Conservation (phyloP, 2,797 vertebrate genomes). For the Poeciliopsis turneri region DNA sequence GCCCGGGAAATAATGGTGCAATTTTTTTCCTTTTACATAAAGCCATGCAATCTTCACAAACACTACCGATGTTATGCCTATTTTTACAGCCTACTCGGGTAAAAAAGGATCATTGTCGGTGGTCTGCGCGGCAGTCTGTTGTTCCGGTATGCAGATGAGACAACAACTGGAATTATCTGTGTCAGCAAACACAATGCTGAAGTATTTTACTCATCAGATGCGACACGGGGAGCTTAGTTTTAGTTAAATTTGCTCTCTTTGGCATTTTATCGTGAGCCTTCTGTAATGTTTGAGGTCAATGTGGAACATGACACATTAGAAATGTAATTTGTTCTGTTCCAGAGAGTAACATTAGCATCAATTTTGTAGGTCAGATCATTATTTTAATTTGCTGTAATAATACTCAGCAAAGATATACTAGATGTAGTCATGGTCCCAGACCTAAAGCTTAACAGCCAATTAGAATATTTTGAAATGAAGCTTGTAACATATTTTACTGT, state of each 20-base stretch:
- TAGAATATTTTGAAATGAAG: neutral
- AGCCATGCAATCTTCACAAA: conserved; percentile 70
- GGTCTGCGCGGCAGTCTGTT: conserved; percentile 16
- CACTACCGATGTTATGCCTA: conserved; percentile 52
- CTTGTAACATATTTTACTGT: neutral
- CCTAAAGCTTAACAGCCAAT: neutral
- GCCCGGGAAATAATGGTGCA: conserved; percentile 57
- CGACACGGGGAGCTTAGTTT: neutral
- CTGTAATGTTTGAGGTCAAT: conserved; percentile 1
- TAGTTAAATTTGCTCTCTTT: neutral
- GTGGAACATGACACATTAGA: neutral
- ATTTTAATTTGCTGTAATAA: neutral
- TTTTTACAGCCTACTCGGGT: conserved; percentile 38
- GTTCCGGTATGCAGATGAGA: conserved; percentile 51
- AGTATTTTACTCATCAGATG: conserved; percentile 15
- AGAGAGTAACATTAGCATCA: neutral
- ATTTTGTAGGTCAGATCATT: neutral
- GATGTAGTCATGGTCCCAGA: neutral
- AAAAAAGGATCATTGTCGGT: conserved; percentile 49
- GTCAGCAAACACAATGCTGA: conserved; percentile 18
- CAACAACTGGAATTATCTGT: conserved; percentile 26
- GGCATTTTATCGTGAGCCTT: conserved; percentile 7
- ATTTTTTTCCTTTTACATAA: conserved; percentile 56
- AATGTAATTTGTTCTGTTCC: neutral
- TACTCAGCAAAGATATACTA: neutral